Evolutionary conservation across 2,797 vertebrate genomes (phyloP), one percentile per base, ranked within the genome.

Genomic region (Syngnathus rostellatus): DNA sequence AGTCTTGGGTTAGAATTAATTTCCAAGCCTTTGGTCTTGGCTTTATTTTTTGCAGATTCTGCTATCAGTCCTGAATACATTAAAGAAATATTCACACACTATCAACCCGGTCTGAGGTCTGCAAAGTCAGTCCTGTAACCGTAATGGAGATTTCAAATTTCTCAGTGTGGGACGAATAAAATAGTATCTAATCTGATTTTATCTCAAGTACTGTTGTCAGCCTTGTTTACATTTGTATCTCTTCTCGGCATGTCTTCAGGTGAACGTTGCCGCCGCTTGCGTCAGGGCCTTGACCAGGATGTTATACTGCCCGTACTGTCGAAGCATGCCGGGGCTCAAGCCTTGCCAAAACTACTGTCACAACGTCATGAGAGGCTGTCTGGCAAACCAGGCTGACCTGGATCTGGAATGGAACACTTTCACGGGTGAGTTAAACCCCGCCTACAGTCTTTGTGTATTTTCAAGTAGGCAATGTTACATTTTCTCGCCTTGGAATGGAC

Each of bases 361-460:
- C 81, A 99, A 99, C n/a, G 96, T 99, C 62, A 94, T 99, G 94
- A 96, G 95, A 75, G 97, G 97, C 83, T 99, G 97, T 80, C 89
- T 99, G 66, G 96, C 96, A 23, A 99, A 99, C 86, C 97, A 99
- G 83, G 96, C 96, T 1, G 97, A 99, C 87, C 90, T 98, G 19
- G 96, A 99, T 79, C 92, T 94, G 0, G 97, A 99, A 78, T 99
- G 97, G 97, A 99, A 97, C 85, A 89, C 95, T 66, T 99, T 98
- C 73, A 93, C 98, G 73, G 96, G 97, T 99, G 92, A 93, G 94
- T 37, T 19, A 51, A 37, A 10, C 63, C 64, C 60, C 62, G 19
- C 59, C 46, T 60, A n/a, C 68, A 58, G 61, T 68, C 59, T 62
- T 19, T 51, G 63, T 67, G 40, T 64, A 67, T 70, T 73, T 83